Base-by-base conservation (phyloP, 2,113 vertebrate genomes). In the Megaleporinus macrocephalus region DNA sequence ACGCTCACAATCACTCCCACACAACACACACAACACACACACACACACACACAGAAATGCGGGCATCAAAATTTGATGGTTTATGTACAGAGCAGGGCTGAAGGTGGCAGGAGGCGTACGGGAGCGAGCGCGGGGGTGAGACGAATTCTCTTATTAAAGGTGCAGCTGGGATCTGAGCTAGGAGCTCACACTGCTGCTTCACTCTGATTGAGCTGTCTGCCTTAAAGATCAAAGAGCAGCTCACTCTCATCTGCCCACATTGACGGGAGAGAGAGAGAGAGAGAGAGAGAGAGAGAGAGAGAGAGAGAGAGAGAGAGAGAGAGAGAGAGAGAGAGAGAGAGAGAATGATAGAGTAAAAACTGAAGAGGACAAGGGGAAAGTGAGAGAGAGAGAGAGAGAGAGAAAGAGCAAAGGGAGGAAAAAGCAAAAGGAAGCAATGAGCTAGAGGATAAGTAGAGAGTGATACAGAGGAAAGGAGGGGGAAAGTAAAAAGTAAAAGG, bases 51-150 rank as follows among this genome's bases (percentile, higher is more conserved):
- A 66, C 74, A 63, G 36, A 80, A 65, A 41, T 27, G 65, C 22
- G 49, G 73, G 49, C 73, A 82, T 84, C 73, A 84, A 79, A 83
- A 59, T 69, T 79, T 84, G n/a, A 84, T 86, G 66, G 72, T 49
- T 74, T 69, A 69, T 51, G 62, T 69, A 61, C 13, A 9, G 66
- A 33, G 65, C 55, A 69, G 74, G 76, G 80, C 83, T 79, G 73
- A 63, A 76, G 65, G 78, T 79, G 59, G 68, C 36, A 49, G 59
- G 53, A 83, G 24, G 26, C 24, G 71, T 44, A 61, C 79, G 29
- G 26, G 22, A 57, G 51, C 20, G 55, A 74, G 53, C 12, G 61
- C 33, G 57, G 16, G 68, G 44, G 18, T 15, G 65, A 83, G 72
- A 14, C n/a, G 51, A 59, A 73, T 62, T 44, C 72, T 49, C 15